Percentiles rank a stretch among this genome's conserved stretches.
phyloP scores from a whole-genome alignment of 53 echinoderm and acorn worm genomes.

The Stichopus horrens region DNA sequence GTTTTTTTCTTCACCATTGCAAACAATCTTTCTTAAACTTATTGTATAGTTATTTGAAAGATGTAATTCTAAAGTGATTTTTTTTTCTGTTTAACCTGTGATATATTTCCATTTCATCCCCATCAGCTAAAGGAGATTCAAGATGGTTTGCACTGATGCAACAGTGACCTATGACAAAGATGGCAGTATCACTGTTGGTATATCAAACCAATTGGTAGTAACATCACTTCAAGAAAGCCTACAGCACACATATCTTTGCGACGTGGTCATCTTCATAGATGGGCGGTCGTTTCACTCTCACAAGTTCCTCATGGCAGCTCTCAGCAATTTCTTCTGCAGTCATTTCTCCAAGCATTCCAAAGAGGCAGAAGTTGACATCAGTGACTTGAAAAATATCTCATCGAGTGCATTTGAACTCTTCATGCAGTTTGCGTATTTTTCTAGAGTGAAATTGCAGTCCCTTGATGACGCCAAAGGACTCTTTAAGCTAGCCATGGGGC shows the following conservation, averaged over 20 bases:
- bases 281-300: conserved; percentile 72
- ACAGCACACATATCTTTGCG: conserved; percentile 74
- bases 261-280: conserved; percentile 67
- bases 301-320: conserved; percentile 73
- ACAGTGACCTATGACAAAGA: conserved; percentile 37
- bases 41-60: no score
- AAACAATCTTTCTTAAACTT: no score
- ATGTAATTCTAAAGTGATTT: no score
- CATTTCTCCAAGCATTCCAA: conserved; percentile 45
- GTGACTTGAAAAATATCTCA: conserved; percentile 55
- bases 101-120: no score
- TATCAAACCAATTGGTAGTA: conserved; percentile 32
- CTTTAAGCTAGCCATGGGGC: conserved; percentile 60
- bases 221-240: conserved; percentile 68
- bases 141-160: conserved; percentile 41
- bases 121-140: neutral
- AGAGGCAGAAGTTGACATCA: conserved; percentile 14
- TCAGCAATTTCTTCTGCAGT: conserved; percentile 74
- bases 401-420: conserved; percentile 70
- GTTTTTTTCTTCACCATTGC: no score
- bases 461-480: conserved; percentile 71
- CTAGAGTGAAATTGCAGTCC: conserved; percentile 66
- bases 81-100: no score
- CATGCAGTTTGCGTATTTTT: conserved; percentile 81
- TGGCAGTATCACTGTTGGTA: conserved; percentile 66